Percentiles rank a stretch among this genome's conserved stretches.
Evolutionary conservation across 1,140 invertebrate species (phyloP).

Genomic region (Kradibia gibbosae): DNA sequence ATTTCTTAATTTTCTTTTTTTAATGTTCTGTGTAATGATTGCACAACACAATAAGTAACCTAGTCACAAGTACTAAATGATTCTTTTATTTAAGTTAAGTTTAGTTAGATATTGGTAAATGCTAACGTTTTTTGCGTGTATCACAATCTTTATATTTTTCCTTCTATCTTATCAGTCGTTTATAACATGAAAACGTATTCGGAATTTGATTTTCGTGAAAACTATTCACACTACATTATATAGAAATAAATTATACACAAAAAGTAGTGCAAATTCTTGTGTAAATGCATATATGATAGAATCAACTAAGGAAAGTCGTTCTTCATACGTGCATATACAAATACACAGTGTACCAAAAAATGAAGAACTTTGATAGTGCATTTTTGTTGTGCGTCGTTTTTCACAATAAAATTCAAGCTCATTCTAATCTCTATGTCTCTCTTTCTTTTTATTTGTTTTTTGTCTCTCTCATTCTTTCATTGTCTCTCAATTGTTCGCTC

Average conservation of each 20-base stretch:
- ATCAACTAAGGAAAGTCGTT: no score
- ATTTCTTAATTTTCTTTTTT: not conserved
- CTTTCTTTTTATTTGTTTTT: not conserved
- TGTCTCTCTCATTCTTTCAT: not conserved
- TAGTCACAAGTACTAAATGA: not conserved
- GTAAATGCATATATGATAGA: no score
- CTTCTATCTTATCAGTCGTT: not conserved
- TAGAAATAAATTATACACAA: no score
- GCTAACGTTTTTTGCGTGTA: not conserved
- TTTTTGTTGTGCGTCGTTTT: slow-evolving; percentile 37
- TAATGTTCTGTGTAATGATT: not conserved
- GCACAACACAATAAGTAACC: not conserved
- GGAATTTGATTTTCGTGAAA: not conserved
- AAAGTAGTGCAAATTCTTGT: no score
- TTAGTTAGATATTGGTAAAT: no score
- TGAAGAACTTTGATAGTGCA: slow-evolving; percentile 6
- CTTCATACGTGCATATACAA: not conserved
- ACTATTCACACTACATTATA: not conserved
- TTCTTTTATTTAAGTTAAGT: not conserved
- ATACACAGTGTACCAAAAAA: not conserved
- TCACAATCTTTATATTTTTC: not conserved
- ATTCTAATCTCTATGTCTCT: no score
- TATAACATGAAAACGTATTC: not conserved
- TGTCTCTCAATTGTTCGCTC: not conserved
- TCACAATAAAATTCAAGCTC: not conserved